Evolutionary conservation across 1,140 invertebrate species (phyloP), one percentile per base, ranked within the genome.

Genomic region (Helicoverpa armigera): DNA sequence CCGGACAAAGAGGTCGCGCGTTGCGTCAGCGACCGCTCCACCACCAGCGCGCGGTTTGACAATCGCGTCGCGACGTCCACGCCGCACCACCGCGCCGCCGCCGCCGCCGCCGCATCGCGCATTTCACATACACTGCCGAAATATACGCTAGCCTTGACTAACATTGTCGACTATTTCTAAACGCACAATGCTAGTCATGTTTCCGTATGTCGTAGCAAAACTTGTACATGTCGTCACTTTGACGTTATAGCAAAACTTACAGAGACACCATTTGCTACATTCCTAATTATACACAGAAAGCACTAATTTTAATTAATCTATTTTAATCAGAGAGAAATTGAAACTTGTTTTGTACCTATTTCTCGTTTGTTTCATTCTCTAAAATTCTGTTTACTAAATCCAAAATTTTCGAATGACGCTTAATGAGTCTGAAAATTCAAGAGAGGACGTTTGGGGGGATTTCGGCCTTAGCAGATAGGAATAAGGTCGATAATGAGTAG

Each of bases 1-100:
- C 88, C 91, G 92, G 90, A 90, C 91, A 92, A 92, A 93, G 93
- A 93, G 93, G 93, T 93, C 93, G 93, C 85, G 85, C 86, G 92
- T 93, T 93, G 92, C 92, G 93, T 94, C 92, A 92, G 91, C 88
- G 84, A 70, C 81, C 85, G 84, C 84, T 80, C 82, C 70, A 82
- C 78, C 80, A 76, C 72, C 81, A 67, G 73, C 80, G 73, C 53
- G 72, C 75, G 81, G 77, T 82, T 80, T 82, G 83, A 85, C 83
- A 85, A 85, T 81, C 79, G 80, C 85, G 85, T 74, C 80, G 56
- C 76, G 72, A n/a, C 74, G 75, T 9, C 81, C 79, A 80, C 81
- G 82, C 61, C 85, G 75, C 75, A 63, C 50, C 74, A 74, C 82
- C 77, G 77, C 82, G 54, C 70, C 81, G 80, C 79, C 83, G 83